These are phyloP conservation scores for Loriculus beryllinus DNA, from an alignment of 2,797 vertebrate genomes.

Conservation along the genomic window DNA sequence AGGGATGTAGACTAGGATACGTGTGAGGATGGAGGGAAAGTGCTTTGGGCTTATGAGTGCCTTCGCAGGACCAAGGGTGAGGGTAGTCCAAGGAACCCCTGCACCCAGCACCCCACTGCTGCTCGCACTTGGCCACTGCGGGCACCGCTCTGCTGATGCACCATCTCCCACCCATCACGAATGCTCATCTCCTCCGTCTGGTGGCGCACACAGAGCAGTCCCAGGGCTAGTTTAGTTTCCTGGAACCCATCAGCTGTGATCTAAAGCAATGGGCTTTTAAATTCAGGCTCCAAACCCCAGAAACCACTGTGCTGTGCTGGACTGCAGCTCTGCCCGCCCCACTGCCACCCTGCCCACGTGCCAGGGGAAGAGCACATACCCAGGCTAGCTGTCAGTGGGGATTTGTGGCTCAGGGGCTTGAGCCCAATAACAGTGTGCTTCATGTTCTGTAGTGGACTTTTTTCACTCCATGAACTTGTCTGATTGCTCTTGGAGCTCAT, in stretches of 20 bases:
- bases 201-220: background rate
- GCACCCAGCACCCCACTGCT: accelerated
- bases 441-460: background rate
- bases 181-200: background rate
- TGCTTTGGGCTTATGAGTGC: accelerated
- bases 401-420: background rate
- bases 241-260: background rate
- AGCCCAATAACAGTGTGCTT: background rate
- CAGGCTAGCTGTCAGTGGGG: accelerated
- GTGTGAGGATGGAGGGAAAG: background rate
- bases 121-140: accelerated
- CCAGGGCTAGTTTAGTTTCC: background rate
- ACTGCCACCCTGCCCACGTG: background rate
- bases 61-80: background rate
- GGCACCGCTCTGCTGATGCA: background rate
- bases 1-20: background rate
- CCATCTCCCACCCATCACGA: accelerated
- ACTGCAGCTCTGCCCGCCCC: background rate
- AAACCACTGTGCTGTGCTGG: background rate
- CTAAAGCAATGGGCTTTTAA: background rate
- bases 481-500: background rate
- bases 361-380: background rate
- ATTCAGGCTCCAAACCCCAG: background rate
- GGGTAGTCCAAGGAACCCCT: accelerated
- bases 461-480: background rate